These are phyloP conservation scores for Gerris lacustris DNA, from an alignment of 2,888 invertebrate species.

Conservation along the genomic window DNA sequence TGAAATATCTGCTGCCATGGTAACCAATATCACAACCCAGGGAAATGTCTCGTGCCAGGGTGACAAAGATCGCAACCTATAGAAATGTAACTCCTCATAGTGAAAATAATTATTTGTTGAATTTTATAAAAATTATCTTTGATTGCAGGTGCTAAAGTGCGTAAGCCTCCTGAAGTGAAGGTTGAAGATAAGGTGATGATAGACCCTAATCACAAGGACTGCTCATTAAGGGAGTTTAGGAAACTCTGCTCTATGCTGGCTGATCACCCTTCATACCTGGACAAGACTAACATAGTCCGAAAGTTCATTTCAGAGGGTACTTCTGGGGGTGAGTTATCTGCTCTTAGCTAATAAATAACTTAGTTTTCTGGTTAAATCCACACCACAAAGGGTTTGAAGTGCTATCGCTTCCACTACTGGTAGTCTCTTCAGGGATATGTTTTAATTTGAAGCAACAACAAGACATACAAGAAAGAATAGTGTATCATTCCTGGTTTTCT, in stretches of 20 bases:
- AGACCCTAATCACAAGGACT: constrained; percentile 43
- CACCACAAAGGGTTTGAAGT: neutral
- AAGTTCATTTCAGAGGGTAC: constrained; percentile 49
- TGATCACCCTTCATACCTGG: constrained; percentile 62
- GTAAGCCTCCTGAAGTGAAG: constrained; percentile 1
- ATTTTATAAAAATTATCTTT: too few relatives aligned
- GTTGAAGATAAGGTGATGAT: constrained; percentile 31
- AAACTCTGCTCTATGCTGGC: constrained; percentile 65
- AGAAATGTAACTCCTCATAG: too few relatives aligned
- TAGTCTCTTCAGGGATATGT: neutral
- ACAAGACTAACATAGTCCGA: constrained; percentile 62
- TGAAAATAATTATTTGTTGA: too few relatives aligned
- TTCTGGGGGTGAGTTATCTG: constrained; percentile 30
- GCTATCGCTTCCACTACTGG: neutral
- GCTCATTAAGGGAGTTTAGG: constrained; percentile 63
- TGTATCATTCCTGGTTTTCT: too few relatives aligned
- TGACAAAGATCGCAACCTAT: too few relatives aligned
- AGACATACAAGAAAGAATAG: too few relatives aligned
- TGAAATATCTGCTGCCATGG: too few relatives aligned
- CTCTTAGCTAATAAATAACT: neutral
- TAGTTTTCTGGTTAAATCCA: neutral
- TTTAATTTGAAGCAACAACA: too few relatives aligned
- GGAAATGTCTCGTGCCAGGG: too few relatives aligned
- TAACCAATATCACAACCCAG: too few relatives aligned
- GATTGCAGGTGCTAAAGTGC: constrained; percentile 9